Conservation (phyloP, 2,797 vertebrate genomes). For the Smutsia temminckii region DNA sequence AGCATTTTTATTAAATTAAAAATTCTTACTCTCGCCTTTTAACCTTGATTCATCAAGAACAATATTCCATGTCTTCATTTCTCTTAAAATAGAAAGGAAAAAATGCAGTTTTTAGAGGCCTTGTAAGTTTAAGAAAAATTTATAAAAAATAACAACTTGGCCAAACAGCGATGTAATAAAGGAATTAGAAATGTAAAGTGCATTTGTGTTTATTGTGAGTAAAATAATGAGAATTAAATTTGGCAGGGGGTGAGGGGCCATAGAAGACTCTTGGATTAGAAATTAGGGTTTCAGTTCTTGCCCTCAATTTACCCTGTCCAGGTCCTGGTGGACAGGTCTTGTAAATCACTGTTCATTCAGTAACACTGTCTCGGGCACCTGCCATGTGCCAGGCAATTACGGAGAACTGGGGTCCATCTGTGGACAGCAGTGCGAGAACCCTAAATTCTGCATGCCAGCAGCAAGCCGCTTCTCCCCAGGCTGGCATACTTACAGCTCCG, state of each 20-base stretch:
- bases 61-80: background rate
- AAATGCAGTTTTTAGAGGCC: background rate
- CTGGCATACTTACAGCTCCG: too few species aligned
- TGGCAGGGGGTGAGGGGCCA: background rate
- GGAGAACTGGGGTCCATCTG: background rate
- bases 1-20: constrained; percentile 11
- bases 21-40: background rate
- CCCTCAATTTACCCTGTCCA: background rate
- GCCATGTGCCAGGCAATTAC: rapidly evolving
- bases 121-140: constrained; percentile 39
- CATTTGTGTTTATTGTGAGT: background rate
- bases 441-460: rapidly evolving
- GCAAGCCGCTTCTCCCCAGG: too few species aligned
- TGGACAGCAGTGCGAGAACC: rapidly evolving
- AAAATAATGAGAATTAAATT: background rate
- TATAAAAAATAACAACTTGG: background rate
- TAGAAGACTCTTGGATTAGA: background rate
- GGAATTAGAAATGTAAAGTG: background rate
- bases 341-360: background rate
- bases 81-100: constrained; percentile 11
- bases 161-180: background rate
- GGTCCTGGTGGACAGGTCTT: rapidly evolving
- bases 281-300: background rate
- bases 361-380: too few species aligned
- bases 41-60: constrained; percentile 10